Percentiles rank a stretch among this genome's conserved stretches.
These are phyloP conservation scores for Nyctereutes procyonoides DNA, from an alignment of 2,113 vertebrate genomes.

Conservation along the genomic window DNA sequence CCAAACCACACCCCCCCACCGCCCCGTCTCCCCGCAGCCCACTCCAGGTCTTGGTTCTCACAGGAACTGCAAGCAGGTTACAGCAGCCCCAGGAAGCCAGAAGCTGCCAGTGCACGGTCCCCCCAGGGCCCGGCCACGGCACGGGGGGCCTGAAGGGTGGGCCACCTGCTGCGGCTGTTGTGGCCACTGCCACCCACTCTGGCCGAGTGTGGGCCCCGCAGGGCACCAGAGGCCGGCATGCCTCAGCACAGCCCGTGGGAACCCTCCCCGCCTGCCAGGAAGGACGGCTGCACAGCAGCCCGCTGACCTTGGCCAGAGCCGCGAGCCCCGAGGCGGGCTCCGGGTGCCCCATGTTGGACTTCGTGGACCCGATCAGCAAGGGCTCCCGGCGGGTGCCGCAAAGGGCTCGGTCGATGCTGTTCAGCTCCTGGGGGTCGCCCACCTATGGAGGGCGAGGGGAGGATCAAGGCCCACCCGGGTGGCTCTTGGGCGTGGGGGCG, in stretches of 20 bases:
- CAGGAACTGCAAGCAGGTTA: not conserved
- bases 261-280: not conserved
- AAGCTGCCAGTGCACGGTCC: not conserved
- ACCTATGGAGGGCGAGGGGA: conserved; percentile 85
- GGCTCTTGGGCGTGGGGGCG: not conserved
- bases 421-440: conserved; percentile 97
- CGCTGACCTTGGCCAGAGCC: conserved; percentile 92
- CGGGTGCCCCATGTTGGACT: conserved; percentile 99
- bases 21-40: not conserved
- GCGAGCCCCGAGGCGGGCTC: conserved; percentile 96
- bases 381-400: conserved; percentile 88
- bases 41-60: not conserved
- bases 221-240: accelerated
- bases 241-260: not conserved
- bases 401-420: conserved; percentile 89
- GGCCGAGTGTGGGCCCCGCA: too few relatives aligned
- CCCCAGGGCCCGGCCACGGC: not conserved
- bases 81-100: not conserved
- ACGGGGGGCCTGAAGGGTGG: not conserved
- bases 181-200: not conserved
- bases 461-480: not conserved
- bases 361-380: conserved; percentile 95
- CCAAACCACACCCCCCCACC: accelerated
- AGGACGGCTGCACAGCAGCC: not conserved
- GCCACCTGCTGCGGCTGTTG: not conserved